Conservation (phyloP, 2,888 invertebrate genomes). For the Scelioninae gen. 1 region DNA sequence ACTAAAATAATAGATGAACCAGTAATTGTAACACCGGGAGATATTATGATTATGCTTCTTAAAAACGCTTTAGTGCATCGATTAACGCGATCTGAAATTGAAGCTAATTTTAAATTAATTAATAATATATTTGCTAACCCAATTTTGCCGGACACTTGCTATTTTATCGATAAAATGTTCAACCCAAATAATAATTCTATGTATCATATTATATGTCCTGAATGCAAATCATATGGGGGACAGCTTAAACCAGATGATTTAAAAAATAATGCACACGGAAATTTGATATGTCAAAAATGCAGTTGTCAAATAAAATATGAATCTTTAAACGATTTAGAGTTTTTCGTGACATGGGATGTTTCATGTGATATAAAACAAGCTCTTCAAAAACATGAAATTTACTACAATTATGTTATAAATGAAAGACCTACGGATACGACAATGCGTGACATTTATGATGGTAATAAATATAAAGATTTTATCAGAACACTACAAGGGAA, state of each 20-base stretch:
- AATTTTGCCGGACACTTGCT: neutral
- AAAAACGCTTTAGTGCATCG: slow-evolving; percentile 25
- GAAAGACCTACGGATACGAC: neutral
- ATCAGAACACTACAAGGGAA: neutral
- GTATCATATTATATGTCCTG: slow-evolving; percentile 13
- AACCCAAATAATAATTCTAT: neutral
- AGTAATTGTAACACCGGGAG: neutral
- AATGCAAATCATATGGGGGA: neutral
- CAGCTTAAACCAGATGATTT: neutral
- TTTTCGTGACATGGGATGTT: slow-evolving; percentile 19
- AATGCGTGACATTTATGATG: neutral
- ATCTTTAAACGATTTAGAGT: neutral
- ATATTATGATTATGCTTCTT: slow-evolving; percentile 31
- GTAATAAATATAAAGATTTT: slow-evolving; percentile 1
- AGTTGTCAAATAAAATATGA: slow-evolving; percentile 1
- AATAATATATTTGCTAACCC: slow-evolving; percentile 22
- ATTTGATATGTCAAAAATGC: slow-evolving; percentile 4
- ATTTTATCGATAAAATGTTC: slow-evolving; percentile 15
- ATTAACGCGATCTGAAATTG: neutral
- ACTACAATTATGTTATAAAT: neutral
- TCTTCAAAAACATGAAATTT: neutral
- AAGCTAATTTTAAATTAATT: slow-evolving; percentile 3
- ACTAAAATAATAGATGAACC: slow-evolving; percentile 17
- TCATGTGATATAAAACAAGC: neutral
- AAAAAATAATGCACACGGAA: slow-evolving; percentile 4